Percentiles rank a stretch among this genome's conserved stretches.
Evolutionary conservation across 2,797 vertebrate genomes (phyloP).

Genomic region (Poeciliopsis infans): DNA sequence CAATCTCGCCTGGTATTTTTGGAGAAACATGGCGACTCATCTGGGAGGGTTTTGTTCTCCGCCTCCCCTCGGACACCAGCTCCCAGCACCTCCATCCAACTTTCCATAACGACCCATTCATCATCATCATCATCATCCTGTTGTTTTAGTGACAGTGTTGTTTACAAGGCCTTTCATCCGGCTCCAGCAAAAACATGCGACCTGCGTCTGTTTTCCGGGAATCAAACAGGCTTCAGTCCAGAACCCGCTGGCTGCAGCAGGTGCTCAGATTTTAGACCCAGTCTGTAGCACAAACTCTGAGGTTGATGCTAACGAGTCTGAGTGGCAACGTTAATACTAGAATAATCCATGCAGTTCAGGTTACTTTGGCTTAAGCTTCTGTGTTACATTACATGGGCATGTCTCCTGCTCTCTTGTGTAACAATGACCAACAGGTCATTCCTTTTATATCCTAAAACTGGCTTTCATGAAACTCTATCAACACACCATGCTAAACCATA

Average conservation of each 20-base stretch:
- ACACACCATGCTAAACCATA: neutral
- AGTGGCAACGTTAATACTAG: slow-evolving; percentile 25
- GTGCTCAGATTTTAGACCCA: slow-evolving; percentile 34
- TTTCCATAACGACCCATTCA: slow-evolving; percentile 37
- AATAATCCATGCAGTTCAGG: neutral
- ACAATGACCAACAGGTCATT: slow-evolving; percentile 18
- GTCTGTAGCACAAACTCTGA: slow-evolving; percentile 22
- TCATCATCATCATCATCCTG: slow-evolving; percentile 3
- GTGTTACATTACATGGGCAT: slow-evolving; percentile 33
- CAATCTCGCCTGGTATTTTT: slow-evolving; percentile 7
- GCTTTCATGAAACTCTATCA: slow-evolving; percentile 15
- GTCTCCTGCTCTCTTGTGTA: slow-evolving; percentile 17
- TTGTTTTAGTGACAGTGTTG: slow-evolving; percentile 5
- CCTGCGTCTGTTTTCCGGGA: slow-evolving; percentile 49
- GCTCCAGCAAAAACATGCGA: slow-evolving; percentile 32
- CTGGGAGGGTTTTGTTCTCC: neutral
- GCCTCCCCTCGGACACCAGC: slow-evolving; percentile 3
- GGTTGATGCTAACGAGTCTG: slow-evolving; percentile 12
- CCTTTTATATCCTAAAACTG: slow-evolving; percentile 12
- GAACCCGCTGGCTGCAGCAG: slow-evolving; percentile 39
- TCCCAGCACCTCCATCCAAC: slow-evolving; percentile 17
- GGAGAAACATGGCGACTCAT: neutral
- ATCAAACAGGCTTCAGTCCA: slow-evolving; percentile 52
- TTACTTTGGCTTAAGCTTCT: slow-evolving; percentile 41
- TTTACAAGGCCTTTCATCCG: slow-evolving; percentile 34